phyloP scores from a whole-genome alignment of 64 coral and sea anemone species.

The Platygyra sinensis region DNA sequence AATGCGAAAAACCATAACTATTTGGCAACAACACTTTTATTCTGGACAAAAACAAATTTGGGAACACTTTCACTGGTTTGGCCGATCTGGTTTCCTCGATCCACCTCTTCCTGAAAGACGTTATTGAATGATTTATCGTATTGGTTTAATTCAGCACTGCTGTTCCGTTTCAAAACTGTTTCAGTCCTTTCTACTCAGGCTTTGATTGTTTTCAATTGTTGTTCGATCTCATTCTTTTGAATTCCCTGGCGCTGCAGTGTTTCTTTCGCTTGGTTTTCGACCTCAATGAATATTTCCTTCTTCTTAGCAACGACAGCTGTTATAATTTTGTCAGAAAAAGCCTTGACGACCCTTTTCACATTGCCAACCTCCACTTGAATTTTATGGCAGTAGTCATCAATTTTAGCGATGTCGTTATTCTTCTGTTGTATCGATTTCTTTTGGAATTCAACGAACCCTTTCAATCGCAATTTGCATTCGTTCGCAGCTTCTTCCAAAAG shows the following conservation, averaged over 20 bases:
- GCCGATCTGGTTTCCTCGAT: neutral
- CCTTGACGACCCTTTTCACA: neutral
- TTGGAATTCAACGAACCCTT: neutral
- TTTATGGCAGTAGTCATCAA: conserved; percentile 4
- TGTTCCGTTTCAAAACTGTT: too few species aligned
- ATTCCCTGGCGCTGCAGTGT: neutral
- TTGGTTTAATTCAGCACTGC: neutral
- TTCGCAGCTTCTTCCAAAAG: neutral
- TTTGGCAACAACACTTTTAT: too few species aligned
- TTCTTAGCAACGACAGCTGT: neutral
- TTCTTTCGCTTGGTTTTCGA: conserved; percentile 12
- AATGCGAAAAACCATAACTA: too few species aligned
- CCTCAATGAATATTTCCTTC: neutral
- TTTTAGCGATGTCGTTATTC: neutral
- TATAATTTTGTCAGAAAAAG: neutral
- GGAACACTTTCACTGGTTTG: neutral
- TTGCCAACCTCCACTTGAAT: neutral
- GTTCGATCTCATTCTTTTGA: neutral
- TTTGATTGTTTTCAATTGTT: neutral
- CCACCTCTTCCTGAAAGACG: neutral
- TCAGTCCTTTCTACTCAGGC: neutral
- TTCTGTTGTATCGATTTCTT: neutral
- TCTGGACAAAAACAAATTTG: neutral
- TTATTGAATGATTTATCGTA: neutral
- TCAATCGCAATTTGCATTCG: neutral